Conservation (phyloP, 2,888 invertebrate species). For the Apamea monoglypha region DNA sequence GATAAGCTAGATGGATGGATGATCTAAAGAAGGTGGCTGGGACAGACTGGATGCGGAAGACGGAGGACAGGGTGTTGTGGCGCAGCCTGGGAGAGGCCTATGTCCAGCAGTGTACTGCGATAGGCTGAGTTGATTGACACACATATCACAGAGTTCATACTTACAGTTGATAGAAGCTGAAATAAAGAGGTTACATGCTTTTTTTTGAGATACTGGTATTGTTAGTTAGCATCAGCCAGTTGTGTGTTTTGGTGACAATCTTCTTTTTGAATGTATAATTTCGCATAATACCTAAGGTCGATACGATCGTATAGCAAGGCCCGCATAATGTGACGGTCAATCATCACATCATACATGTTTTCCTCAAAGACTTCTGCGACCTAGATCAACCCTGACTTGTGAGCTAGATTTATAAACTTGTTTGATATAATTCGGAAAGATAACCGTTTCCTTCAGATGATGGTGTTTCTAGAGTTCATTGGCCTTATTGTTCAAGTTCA, state of each 20-base stretch:
- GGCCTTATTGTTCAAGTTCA: slow-evolving; percentile 19
- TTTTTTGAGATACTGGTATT: background rate
- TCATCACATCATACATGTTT: slow-evolving; percentile 33
- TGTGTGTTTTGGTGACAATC: slow-evolving; percentile 22
- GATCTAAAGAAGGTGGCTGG: too few species aligned
- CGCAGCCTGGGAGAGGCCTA: too few species aligned
- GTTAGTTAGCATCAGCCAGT: background rate
- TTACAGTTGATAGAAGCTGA: slow-evolving; percentile 17
- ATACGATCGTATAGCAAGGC: slow-evolving; percentile 28
- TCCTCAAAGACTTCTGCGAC: slow-evolving; percentile 16
- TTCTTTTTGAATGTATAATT: slow-evolving; percentile 12
- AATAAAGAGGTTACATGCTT: background rate
- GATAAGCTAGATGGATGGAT: too few species aligned
- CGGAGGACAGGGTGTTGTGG: too few species aligned
- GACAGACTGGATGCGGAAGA: too few species aligned
- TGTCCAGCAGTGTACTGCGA: too few species aligned
- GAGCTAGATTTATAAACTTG: slow-evolving; percentile 27
- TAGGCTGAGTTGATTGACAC: too few species aligned
- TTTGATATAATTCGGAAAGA: background rate
- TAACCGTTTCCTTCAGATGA: slow-evolving; percentile 6
- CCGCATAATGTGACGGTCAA: slow-evolving; percentile 30
- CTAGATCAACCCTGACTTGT: background rate
- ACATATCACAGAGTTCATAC: background rate
- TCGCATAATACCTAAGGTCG: slow-evolving; percentile 4
- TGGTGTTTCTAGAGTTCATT: slow-evolving; percentile 7